phyloP scores from a whole-genome alignment of 2,113 vertebrate species.

The Variabilichromis moorii region DNA sequence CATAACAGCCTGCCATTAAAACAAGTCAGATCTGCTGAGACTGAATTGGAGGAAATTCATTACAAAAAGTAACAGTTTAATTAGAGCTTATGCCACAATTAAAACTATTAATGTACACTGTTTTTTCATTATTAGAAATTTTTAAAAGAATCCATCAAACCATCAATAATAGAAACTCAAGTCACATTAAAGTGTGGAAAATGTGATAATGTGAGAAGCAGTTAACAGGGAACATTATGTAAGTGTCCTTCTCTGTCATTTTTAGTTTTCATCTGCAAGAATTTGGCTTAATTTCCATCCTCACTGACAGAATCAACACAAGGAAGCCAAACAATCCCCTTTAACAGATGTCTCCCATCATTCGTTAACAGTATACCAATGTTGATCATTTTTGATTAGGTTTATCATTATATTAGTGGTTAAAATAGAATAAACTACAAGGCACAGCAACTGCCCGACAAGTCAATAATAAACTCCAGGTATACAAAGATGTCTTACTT shows the following conservation, averaged over 20 bases:
- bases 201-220: background rate
- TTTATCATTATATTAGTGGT: background rate
- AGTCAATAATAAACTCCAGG: background rate
- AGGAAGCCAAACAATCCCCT: background rate
- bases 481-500: background rate
- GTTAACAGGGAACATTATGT: background rate
- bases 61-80: background rate
- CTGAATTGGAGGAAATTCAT: background rate
- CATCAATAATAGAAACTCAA: background rate
- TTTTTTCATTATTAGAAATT: background rate
- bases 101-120: background rate
- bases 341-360: slow-evolving; percentile 3
- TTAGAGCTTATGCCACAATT: background rate
- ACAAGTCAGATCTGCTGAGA: background rate
- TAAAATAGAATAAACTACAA: background rate
- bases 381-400: background rate
- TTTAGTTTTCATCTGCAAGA: background rate
- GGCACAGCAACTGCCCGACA: background rate
- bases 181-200: background rate
- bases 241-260: slow-evolving; percentile 12
- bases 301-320: slow-evolving; percentile 1
- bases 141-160: background rate
- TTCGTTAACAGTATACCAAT: background rate
- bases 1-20: background rate
- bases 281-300: background rate